Percentiles rank a stretch among this genome's conserved stretches.
Evolutionary conservation across 2,797 vertebrate genomes (phyloP).

Genomic region (Argya squamiceps): DNA sequence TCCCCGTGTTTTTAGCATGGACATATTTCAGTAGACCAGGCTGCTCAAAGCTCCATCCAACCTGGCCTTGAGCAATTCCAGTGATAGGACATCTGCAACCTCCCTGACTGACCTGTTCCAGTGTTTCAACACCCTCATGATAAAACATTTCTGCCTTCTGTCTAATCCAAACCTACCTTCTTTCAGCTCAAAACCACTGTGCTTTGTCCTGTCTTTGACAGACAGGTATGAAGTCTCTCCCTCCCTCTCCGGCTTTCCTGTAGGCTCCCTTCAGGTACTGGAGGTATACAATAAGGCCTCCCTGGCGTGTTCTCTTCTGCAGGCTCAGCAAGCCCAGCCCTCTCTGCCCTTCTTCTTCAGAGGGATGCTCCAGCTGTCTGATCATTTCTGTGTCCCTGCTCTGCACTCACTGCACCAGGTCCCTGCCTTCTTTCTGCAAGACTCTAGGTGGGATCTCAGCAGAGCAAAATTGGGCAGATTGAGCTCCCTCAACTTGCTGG

Average conservation of each 20-base stretch:
- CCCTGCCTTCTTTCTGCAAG: not conserved
- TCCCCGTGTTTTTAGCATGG: not conserved
- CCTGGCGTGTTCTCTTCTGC: not conserved
- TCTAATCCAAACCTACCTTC: not conserved
- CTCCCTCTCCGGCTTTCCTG: not conserved
- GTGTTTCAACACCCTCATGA: not conserved
- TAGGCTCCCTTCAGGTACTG: not conserved
- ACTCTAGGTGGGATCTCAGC: not conserved
- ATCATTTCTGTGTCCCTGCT: not conserved
- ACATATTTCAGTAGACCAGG: not conserved
- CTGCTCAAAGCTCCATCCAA: not conserved
- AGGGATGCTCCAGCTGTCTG: not conserved
- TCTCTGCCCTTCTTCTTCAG: not conserved
- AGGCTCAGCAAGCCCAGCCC: not conserved
- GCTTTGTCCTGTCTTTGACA: not conserved
- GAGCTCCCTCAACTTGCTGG: rapidly evolving
- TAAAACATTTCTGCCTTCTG: not conserved
- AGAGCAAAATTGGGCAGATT: not conserved
- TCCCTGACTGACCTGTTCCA: not conserved
- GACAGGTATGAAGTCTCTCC: not conserved
- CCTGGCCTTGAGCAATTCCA: not conserved
- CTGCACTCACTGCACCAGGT: rapidly evolving
- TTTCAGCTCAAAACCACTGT: not conserved
- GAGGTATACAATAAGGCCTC: not conserved
- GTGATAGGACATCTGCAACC: not conserved